Evolutionary conservation across 2,888 invertebrate genomes (phyloP).

Genomic region (Ecliptopera silaceata): DNA sequence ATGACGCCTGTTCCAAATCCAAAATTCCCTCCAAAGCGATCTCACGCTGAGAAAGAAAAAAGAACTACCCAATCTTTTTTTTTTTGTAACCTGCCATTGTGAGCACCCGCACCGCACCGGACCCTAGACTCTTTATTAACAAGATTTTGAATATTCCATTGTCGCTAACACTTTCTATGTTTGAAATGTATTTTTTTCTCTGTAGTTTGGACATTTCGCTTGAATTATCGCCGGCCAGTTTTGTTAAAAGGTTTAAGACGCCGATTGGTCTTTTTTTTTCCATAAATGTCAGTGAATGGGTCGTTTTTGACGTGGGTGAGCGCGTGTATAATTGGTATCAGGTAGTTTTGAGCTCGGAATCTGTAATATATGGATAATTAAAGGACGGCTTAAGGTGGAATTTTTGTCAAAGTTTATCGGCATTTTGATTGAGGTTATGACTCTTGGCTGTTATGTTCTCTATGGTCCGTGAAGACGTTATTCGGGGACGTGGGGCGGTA

Average conservation of each 20-base stretch:
- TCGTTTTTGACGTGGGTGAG: slow-evolving; percentile 79
- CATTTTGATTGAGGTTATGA: slow-evolving; percentile 81
- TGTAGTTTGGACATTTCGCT: slow-evolving; percentile 81
- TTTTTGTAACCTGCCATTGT: slow-evolving; percentile 59
- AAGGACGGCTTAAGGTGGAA: slow-evolving; percentile 80
- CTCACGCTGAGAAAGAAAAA: slow-evolving; percentile 77
- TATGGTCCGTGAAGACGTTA: slow-evolving; percentile 60
- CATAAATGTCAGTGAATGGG: slow-evolving; percentile 72
- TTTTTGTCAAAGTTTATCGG: slow-evolving; percentile 82
- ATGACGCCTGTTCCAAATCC: slow-evolving; percentile 77
- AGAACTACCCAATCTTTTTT: slow-evolving; percentile 67
- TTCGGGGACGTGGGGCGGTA: slow-evolving; percentile 64
- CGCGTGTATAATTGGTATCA: slow-evolving; percentile 81
- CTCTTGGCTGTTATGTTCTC: slow-evolving; percentile 47
- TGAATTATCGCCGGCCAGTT: slow-evolving; percentile 81
- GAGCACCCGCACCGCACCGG: slow-evolving; percentile 53
- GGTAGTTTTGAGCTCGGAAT: slow-evolving; percentile 74
- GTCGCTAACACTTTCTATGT: slow-evolving; percentile 82
- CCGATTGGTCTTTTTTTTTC: slow-evolving; percentile 68
- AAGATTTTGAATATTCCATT: slow-evolving; percentile 82
- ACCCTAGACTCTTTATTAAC: slow-evolving; percentile 78
- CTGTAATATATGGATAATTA: slow-evolving; percentile 82
- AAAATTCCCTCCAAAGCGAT: slow-evolving; percentile 77
- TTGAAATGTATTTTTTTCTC: slow-evolving; percentile 70
- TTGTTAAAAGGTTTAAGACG: slow-evolving; percentile 78